Percentiles rank a stretch among this genome's conserved stretches.
These are phyloP conservation scores for Montipora capitata DNA, from an alignment of 92 coral and sea anemone genomes.

Conservation along the genomic window DNA sequence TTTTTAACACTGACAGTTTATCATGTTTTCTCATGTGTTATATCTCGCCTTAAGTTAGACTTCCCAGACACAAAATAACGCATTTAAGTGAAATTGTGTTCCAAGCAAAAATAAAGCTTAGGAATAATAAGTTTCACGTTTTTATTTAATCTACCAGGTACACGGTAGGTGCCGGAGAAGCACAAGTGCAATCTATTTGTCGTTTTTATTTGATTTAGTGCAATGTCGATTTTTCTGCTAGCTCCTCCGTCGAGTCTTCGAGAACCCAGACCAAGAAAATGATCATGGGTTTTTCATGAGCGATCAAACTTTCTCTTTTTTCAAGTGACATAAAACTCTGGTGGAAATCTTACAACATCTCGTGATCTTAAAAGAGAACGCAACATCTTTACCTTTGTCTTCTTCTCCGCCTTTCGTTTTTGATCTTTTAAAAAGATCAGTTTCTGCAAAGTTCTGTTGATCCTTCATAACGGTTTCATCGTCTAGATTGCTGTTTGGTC, in stretches of 20 bases:
- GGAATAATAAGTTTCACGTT: neutral
- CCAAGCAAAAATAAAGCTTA: neutral
- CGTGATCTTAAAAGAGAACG: too few species aligned
- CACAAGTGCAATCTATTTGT: too few species aligned
- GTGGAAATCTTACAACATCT: too few species aligned
- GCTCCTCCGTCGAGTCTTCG: too few species aligned
- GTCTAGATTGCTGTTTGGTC: conserved; percentile 43
- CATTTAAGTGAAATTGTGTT: neutral
- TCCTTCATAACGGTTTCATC: conserved; percentile 6
- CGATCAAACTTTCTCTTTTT: too few species aligned
- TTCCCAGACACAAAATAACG: neutral
- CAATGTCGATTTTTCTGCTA: too few species aligned
- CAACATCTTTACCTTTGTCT: conserved; percentile 15
- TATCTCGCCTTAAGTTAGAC: neutral
- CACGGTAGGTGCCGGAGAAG: too few species aligned
- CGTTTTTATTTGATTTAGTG: too few species aligned
- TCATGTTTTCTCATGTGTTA: neutral
- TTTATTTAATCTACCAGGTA: too few species aligned
- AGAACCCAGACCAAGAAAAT: too few species aligned
- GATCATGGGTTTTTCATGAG: neutral
- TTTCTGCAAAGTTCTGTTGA: conserved; percentile 31
- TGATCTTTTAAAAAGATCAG: conserved; percentile 26
- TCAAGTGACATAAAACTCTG: too few species aligned
- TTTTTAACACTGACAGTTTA: neutral
- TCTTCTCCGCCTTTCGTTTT: conserved; percentile 32